These are phyloP conservation scores for Drosophila hamatofila DNA, from an alignment of 2,888 invertebrate genomes.

Conservation along the genomic window DNA sequence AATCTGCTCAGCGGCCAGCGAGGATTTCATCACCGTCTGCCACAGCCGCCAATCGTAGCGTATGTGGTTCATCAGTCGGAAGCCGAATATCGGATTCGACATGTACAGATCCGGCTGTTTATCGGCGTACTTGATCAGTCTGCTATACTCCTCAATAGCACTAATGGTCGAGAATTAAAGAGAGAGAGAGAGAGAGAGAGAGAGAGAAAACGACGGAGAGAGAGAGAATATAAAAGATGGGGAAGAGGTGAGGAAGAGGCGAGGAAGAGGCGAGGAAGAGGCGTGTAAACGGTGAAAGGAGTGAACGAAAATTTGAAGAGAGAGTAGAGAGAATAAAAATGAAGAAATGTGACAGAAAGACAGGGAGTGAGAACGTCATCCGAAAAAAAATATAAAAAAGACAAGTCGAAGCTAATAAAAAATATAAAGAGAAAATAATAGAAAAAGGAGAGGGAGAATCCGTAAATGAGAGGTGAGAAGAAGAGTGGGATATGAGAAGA, in stretches of 20 bases:
- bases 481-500: no score
- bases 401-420: no score
- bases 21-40: constrained; percentile 44
- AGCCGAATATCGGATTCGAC: constrained; percentile 47
- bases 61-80: constrained; percentile 51
- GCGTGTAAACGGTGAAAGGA: no score
- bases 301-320: not conserved
- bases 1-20: constrained; percentile 16
- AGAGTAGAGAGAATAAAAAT: not conserved
- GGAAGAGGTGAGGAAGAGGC: not conserved
- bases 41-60: constrained; percentile 59
- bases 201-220: not conserved
- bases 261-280: not conserved
- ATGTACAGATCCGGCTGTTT: constrained; percentile 36
- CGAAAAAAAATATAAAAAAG: no score
- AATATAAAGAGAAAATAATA: no score
- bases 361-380: no score
- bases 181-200: not conserved
- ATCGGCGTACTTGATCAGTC: constrained; percentile 13
- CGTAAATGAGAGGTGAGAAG: no score
- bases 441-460: no score
- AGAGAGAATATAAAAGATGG: no score
- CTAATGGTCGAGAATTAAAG: constrained; percentile 7
- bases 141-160: constrained; percentile 40
- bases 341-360: not conserved